Evolutionary conservation across 1,140 invertebrate genomes (phyloP).

Genomic region (Cyphomyrmex costatus): DNA sequence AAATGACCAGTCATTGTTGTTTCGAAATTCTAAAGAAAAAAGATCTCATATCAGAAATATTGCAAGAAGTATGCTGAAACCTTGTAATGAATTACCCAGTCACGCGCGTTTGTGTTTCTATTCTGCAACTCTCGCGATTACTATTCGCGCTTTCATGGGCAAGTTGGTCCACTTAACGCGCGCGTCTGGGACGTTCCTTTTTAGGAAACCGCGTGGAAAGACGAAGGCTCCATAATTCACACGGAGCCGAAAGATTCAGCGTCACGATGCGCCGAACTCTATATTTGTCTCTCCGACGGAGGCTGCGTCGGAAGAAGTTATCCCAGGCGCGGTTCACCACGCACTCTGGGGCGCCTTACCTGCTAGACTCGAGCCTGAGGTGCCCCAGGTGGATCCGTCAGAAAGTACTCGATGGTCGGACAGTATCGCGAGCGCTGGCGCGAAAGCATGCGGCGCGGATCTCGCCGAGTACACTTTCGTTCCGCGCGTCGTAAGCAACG

Average conservation of each 20-base stretch:
- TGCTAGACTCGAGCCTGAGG: constrained; percentile 57
- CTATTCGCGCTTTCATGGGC: not conserved
- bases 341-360: constrained; percentile 28
- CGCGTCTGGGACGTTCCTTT: not conserved
- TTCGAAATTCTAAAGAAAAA: not conserved
- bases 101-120: not conserved
- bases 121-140: not conserved
- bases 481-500: constrained; percentile 27
- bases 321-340: not conserved
- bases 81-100: not conserved
- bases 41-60: too few species aligned
- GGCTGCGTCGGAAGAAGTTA: not conserved
- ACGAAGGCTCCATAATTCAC: not conserved
- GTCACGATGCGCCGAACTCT: not conserved
- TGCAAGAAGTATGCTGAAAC: not conserved
- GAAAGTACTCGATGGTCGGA: constrained; percentile 70
- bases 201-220: not conserved
- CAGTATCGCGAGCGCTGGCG: constrained; percentile 73
- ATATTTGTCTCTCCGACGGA: constrained; percentile 7
- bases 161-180: not conserved
- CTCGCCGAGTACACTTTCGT: constrained; percentile 56
- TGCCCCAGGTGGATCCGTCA: constrained; percentile 68
- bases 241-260: not conserved
- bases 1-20: not conserved
- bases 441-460: constrained; percentile 70